Evolutionary conservation across 2,888 invertebrate species (phyloP).

Genomic region (Perithous albicinctus): DNA sequence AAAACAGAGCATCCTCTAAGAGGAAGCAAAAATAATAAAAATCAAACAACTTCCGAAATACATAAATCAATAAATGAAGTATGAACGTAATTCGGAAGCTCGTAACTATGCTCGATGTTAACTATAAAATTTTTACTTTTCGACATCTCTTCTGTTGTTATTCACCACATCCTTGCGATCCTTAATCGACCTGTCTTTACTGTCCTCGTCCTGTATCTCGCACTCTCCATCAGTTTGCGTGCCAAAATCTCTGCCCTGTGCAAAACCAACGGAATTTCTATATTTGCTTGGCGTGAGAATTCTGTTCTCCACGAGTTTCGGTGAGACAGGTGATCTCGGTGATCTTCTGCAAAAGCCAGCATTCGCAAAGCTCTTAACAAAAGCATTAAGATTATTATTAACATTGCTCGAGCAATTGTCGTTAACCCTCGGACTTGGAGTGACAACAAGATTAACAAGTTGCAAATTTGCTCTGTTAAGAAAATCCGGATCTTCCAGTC

Average conservation of each 20-base stretch:
- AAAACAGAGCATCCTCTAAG: no score
- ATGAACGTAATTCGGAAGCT: no score
- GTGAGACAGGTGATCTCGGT: conserved; percentile 65
- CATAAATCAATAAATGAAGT: conserved; percentile 63
- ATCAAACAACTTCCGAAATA: no score
- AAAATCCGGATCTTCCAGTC: conserved; percentile 80
- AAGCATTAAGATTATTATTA: conserved; percentile 68
- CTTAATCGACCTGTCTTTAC: conserved; percentile 87
- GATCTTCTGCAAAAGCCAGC: conserved; percentile 58
- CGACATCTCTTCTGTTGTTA: conserved; percentile 86
- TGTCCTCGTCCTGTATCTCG: conserved; percentile 85
- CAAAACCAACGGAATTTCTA: conserved; percentile 85
- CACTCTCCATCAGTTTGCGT: conserved; percentile 90
- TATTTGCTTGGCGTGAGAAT: conserved; percentile 87
- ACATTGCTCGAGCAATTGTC: conserved; percentile 64
- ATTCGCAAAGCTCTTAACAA: conserved; percentile 68
- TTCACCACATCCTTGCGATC: conserved; percentile 89
- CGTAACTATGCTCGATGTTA: neutral
- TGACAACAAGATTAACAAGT: conserved; percentile 79
- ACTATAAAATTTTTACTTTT: conserved; percentile 76
- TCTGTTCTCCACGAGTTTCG: conserved; percentile 84
- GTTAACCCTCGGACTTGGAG: conserved; percentile 72
- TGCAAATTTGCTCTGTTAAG: conserved; percentile 77
- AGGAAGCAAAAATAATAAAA: no score
- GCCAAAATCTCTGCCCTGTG: conserved; percentile 88